These are phyloP conservation scores for Cherax destructor DNA, from an alignment of 1,140 invertebrate genomes.

Conservation along the genomic window DNA sequence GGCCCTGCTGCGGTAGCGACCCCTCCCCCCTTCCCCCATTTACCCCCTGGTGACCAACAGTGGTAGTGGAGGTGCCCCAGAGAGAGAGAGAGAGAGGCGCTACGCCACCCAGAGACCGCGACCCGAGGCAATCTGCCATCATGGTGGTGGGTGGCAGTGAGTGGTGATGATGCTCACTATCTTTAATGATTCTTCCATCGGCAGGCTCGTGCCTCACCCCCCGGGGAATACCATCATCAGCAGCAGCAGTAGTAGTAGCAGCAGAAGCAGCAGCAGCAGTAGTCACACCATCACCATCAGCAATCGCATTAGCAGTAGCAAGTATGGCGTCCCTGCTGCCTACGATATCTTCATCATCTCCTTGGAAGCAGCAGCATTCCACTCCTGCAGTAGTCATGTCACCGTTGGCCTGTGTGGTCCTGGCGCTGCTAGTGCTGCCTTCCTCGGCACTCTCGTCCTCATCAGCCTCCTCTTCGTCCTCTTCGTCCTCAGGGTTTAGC, in stretches of 20 bases:
- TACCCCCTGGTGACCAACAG: too few species aligned
- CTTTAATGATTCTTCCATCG: conserved; percentile 34
- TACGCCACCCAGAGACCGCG: conserved; percentile 1
- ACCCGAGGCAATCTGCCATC: conserved; percentile 28
- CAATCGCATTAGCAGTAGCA: background rate
- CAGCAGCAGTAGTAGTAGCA: conserved; percentile 2
- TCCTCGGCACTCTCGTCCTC: conserved; percentile 14
- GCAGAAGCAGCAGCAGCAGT: conserved; percentile 17
- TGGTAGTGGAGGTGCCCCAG: background rate
- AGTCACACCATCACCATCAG: background rate
- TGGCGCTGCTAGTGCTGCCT: conserved; percentile 45
- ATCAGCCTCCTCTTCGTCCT: conserved; percentile 32
- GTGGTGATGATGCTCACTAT: conserved; percentile 29
- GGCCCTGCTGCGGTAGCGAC: conserved; percentile 1
- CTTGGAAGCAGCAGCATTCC: too few species aligned
- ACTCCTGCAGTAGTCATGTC: conserved; percentile 11
- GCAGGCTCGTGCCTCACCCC: conserved; percentile 34
- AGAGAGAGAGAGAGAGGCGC: conserved; percentile 16
- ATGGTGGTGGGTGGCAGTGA: conserved; percentile 35
- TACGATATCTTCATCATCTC: background rate
- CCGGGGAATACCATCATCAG: conserved; percentile 32
- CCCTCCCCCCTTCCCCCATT: too few species aligned
- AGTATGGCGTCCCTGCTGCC: conserved; percentile 20
- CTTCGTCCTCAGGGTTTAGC: conserved; percentile 29
- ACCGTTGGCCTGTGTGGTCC: conserved; percentile 42